These are phyloP conservation scores for Microctonus aethiopoides DNA, from an alignment of 2,888 invertebrate species.

Conservation along the genomic window DNA sequence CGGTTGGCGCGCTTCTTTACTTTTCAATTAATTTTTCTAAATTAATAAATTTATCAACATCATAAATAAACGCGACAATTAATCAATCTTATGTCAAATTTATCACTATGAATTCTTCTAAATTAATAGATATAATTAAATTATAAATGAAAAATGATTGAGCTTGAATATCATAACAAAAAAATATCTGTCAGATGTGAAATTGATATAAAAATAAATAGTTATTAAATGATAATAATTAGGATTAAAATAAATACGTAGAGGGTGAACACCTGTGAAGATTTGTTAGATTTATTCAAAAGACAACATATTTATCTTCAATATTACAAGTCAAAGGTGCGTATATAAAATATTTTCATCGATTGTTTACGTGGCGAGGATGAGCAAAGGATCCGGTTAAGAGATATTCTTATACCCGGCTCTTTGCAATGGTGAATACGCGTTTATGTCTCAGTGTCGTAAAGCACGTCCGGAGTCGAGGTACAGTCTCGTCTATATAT, in stretches of 20 bases:
- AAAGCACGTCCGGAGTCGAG: constrained; percentile 23
- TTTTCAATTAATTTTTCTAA: not conserved
- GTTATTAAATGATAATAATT: not conserved
- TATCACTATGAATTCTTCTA: not conserved
- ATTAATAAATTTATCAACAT: not conserved
- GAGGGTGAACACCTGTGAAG: not conserved
- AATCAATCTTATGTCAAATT: not conserved
- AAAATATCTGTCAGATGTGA: not conserved
- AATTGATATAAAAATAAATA: not conserved
- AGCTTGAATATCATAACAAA: not conserved
- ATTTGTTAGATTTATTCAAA: not conserved
- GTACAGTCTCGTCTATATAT: constrained; percentile 12
- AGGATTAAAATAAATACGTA: not conserved
- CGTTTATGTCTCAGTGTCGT: constrained; percentile 16
- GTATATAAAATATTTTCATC: constrained; percentile 3
- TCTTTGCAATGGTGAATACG: not conserved
- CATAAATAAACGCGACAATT: not conserved
- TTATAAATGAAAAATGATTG: too few relatives aligned
- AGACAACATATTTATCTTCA: not conserved
- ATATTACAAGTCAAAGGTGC: not conserved
- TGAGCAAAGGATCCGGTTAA: constrained; percentile 14
- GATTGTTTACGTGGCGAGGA: constrained; percentile 22
- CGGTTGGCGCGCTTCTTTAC: constrained; percentile 14
- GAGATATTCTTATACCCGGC: not conserved
- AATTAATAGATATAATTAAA: not conserved